phyloP scores from a whole-genome alignment of 2,113 vertebrate species.

The Pseudopipra pipra region DNA sequence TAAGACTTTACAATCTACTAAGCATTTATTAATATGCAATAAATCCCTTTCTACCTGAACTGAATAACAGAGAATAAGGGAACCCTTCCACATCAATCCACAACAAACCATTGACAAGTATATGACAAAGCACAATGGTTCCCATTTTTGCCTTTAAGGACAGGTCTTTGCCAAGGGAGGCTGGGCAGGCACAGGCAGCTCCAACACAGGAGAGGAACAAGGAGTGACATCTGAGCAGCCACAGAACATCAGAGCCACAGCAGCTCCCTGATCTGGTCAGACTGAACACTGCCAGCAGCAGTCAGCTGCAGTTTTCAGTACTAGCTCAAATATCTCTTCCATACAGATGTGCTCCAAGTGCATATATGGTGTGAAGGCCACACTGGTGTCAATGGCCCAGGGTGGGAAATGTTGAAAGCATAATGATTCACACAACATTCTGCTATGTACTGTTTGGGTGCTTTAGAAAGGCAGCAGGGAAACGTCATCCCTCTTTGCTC shows the following conservation, averaged over 20 bases:
- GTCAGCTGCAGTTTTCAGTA: background rate
- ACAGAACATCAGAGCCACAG: background rate
- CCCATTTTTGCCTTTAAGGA: background rate
- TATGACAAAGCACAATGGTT: background rate
- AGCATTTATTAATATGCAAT: background rate
- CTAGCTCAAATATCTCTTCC: too few relatives aligned
- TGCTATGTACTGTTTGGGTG: background rate
- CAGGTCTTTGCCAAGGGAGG: background rate
- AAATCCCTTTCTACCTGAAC: background rate
- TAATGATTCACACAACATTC: background rate
- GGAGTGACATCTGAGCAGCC: background rate
- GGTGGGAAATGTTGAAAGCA: background rate
- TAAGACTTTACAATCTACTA: background rate
- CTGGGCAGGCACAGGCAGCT: background rate
- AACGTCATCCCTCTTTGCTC: background rate
- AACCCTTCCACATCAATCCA: background rate
- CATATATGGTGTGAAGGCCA: accelerated
- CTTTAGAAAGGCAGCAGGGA: background rate
- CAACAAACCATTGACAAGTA: background rate
- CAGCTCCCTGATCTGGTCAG: background rate
- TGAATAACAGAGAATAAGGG: background rate
- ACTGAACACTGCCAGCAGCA: background rate
- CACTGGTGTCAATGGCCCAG: accelerated
- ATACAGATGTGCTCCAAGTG: background rate
- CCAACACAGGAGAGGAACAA: background rate